Evolutionary conservation across 2,888 invertebrate species (phyloP).

Genomic region (Petrolisthes manimaculis): DNA sequence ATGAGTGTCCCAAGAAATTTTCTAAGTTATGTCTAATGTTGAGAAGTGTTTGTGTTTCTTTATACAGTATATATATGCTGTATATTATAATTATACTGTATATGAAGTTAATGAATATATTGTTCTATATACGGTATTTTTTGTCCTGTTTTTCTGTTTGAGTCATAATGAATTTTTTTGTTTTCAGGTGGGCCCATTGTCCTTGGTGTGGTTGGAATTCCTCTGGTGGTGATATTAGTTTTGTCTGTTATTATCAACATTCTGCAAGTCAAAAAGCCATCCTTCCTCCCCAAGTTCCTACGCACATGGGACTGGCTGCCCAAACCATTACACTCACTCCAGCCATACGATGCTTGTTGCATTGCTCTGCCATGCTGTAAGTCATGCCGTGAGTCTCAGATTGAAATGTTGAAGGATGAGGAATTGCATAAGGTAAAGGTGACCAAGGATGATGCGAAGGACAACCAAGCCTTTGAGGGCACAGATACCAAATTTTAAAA

Average conservation of each 20-base stretch:
- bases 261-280: slow-evolving; percentile 68
- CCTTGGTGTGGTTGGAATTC: slow-evolving; percentile 68
- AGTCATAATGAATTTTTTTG: slow-evolving; percentile 5
- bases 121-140: slow-evolving; percentile 12
- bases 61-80: slow-evolving; percentile 7
- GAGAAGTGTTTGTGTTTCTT: background rate
- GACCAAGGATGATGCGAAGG: slow-evolving; percentile 18
- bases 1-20: no score
- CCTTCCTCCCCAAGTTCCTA: slow-evolving; percentile 68
- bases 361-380: slow-evolving; percentile 66
- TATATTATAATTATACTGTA: background rate
- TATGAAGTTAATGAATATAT: slow-evolving; percentile 3
- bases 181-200: slow-evolving; percentile 67
- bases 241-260: slow-evolving; percentile 68
- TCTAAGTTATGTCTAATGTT: no score
- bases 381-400: slow-evolving; percentile 52
- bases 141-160: background rate
- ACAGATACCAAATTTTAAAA: slow-evolving; percentile 35
- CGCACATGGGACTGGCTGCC: slow-evolving; percentile 71
- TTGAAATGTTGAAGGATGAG: background rate
- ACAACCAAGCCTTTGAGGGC: slow-evolving; percentile 44
- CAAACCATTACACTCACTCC: slow-evolving; percentile 70
- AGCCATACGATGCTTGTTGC: slow-evolving; percentile 70
- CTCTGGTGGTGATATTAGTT: slow-evolving; percentile 67
- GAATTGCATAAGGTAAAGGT: slow-evolving; percentile 42